These are phyloP conservation scores for Ochropleura plecta DNA, from an alignment of 2,888 invertebrate genomes.

Conservation along the genomic window DNA sequence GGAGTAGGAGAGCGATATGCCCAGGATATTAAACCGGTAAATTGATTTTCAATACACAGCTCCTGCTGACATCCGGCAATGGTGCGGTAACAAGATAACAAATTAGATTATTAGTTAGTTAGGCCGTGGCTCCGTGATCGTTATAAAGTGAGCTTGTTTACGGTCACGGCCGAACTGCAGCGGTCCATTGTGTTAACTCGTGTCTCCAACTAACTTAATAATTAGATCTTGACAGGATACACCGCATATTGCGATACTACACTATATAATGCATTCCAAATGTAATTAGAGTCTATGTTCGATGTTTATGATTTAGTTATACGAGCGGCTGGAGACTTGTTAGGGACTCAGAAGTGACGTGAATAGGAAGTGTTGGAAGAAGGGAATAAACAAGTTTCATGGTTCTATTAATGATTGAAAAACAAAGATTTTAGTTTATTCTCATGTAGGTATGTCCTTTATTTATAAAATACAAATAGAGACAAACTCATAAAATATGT, in stretches of 20 bases:
- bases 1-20: conserved; percentile 24
- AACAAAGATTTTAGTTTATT: not conserved
- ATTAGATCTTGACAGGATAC: conserved; percentile 58
- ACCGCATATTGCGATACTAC: conserved; percentile 22
- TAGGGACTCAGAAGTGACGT: conserved; percentile 10
- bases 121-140: conserved; percentile 63
- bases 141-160: conserved; percentile 66
- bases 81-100: conserved; percentile 52
- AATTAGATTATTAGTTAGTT: conserved; percentile 64
- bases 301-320: conserved; percentile 46
- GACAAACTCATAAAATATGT: too few species aligned
- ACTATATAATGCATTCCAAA: conserved; percentile 47
- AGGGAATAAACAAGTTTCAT: not conserved
- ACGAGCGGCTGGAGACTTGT: conserved; percentile 24
- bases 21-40: conserved; percentile 20
- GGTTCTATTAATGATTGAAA: not conserved
- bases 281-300: conserved; percentile 43
- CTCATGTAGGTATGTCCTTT: too few species aligned
- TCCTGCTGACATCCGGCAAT: conserved; percentile 27
- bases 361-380: conserved; percentile 1
- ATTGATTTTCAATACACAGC: conserved; percentile 20
- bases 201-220: conserved; percentile 57
- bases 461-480: too few species aligned
- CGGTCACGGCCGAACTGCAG: conserved; percentile 57
- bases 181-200: conserved; percentile 65